Percentiles rank a stretch among this genome's conserved stretches.
phyloP scores from a whole-genome alignment of 2,113 vertebrate genomes.

The Bubo blakistoni region DNA sequence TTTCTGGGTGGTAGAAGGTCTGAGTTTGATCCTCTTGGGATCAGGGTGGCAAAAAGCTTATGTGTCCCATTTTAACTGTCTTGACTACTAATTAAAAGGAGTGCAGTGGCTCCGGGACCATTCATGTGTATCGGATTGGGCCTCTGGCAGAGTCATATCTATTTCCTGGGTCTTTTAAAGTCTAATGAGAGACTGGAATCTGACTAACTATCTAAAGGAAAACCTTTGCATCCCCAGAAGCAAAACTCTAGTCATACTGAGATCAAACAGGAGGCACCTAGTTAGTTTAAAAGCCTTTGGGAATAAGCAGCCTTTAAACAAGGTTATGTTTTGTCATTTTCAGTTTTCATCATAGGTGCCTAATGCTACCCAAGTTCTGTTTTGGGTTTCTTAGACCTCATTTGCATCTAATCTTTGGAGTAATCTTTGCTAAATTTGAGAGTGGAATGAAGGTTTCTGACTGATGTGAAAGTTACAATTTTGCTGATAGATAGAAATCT shows the following conservation, averaged over 20 bases:
- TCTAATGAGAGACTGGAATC: slow-evolving; percentile 27
- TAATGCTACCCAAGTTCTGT: neutral
- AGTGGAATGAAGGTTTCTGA: neutral
- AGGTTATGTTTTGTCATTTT: slow-evolving; percentile 9
- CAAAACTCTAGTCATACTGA: neutral
- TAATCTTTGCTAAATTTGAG: neutral
- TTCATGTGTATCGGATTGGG: rapidly evolving
- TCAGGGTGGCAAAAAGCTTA: neutral
- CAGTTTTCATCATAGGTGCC: neutral
- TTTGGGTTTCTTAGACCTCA: neutral
- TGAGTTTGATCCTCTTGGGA: neutral
- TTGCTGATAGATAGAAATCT: neutral
- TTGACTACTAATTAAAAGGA: neutral
- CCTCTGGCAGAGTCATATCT: neutral
- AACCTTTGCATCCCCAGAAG: slow-evolving; percentile 10
- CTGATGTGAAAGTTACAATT: neutral
- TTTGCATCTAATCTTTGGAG: neutral
- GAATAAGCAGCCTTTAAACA: neutral
- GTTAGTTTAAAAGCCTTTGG: slow-evolving; percentile 39
- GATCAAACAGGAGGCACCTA: slow-evolving; percentile 38
- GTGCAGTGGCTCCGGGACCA: neutral
- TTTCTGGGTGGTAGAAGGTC: neutral
- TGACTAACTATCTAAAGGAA: neutral
- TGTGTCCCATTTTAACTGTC: neutral
- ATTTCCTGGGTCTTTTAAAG: slow-evolving; percentile 13